Evolutionary conservation across 2,888 invertebrate genomes (phyloP).

Genomic region (Hipparchia semele): DNA sequence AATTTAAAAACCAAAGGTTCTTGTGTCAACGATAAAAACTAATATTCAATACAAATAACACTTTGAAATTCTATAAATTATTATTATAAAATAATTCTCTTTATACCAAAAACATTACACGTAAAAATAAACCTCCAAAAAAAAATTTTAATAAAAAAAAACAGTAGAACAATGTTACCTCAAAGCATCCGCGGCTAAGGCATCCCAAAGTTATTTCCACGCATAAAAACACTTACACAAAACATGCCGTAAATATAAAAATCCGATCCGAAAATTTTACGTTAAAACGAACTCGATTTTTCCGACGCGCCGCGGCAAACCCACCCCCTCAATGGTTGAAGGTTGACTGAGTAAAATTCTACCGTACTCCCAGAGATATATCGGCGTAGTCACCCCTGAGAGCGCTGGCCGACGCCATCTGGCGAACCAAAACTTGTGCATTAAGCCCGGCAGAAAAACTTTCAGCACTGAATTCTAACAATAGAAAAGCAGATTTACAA

Average conservation of each 20-base stretch:
- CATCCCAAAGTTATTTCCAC: conserved; percentile 37
- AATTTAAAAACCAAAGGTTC: too few relatives aligned
- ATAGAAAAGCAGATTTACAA: conserved; percentile 42
- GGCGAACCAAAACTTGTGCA: conserved; percentile 54
- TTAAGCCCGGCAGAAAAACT: conserved; percentile 46
- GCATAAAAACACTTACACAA: conserved; percentile 39
- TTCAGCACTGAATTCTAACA: conserved; percentile 49
- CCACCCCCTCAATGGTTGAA: conserved; percentile 41
- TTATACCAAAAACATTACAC: background rate
- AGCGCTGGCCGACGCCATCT: conserved; percentile 50
- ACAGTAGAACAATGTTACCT: conserved; percentile 27
- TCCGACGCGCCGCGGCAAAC: conserved; percentile 40
- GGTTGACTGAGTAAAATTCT: conserved; percentile 47
- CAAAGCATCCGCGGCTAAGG: conserved; percentile 24
- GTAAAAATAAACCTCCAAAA: background rate
- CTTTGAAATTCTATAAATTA: background rate
- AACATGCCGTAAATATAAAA: conserved; percentile 27
- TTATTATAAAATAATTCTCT: background rate
- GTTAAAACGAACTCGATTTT: conserved; percentile 28
- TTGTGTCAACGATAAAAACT: too few relatives aligned
- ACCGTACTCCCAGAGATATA: conserved; percentile 37
- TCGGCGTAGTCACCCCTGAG: conserved; percentile 21
- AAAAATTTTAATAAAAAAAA: background rate
- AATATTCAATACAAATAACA: too few relatives aligned
- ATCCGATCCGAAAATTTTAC: conserved; percentile 27